A percentile compares a stretch with the other conserved stretches of the same genome.
These are phyloP conservation scores for Danio tinwini DNA, from an alignment of 2,797 vertebrate species.

Conservation along the genomic window DNA sequence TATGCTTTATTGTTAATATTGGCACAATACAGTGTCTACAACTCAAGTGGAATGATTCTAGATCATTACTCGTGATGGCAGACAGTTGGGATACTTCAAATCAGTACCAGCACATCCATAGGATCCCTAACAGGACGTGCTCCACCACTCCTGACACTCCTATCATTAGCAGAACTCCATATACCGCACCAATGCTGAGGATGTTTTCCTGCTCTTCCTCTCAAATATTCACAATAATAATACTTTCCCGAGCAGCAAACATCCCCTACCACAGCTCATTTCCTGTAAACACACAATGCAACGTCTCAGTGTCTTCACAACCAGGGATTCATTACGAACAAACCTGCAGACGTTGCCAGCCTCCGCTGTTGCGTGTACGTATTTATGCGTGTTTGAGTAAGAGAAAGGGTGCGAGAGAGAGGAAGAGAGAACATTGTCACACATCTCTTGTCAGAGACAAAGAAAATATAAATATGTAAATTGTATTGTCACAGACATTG, in stretches of 20 bases:
- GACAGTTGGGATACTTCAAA: slow-evolving; percentile 12
- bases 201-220: slow-evolving; percentile 15
- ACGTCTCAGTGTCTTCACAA: slow-evolving; percentile 43
- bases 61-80: neutral
- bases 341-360: slow-evolving; percentile 30
- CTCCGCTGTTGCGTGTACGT: neutral
- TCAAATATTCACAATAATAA: slow-evolving; percentile 17
- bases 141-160: neutral
- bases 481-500: slow-evolving; percentile 75
- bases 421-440: slow-evolving; percentile 51
- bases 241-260: slow-evolving; percentile 27
- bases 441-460: slow-evolving; percentile 69
- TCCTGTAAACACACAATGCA: slow-evolving; percentile 40
- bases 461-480: slow-evolving; percentile 82
- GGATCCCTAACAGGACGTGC: slow-evolving; percentile 34
- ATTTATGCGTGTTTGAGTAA: slow-evolving; percentile 32
- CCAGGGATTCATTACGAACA: slow-evolving; percentile 58
- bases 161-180: slow-evolving; percentile 6
- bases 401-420: slow-evolving; percentile 13
- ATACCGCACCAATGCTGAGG: neutral
- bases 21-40: neutral
- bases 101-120: slow-evolving; percentile 32
- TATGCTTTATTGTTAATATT: too few species aligned
- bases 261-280: slow-evolving; percentile 22
- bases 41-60: neutral